Conservation (phyloP, 2,797 vertebrate species). For the Pangasius mekongensis region DNA sequence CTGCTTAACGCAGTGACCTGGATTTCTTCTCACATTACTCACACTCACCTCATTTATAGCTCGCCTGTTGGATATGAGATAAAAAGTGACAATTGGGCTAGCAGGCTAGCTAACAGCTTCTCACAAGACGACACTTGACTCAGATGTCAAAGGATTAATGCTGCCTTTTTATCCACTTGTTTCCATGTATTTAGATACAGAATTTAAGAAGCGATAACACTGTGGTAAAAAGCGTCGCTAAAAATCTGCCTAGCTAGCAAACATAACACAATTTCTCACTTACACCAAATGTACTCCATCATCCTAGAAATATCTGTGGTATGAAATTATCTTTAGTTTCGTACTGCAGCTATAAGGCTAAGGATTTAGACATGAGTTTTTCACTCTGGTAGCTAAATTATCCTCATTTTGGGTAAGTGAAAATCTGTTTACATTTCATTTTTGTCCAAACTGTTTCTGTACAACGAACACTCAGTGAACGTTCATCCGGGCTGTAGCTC, state of each 20-base stretch:
- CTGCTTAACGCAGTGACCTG: conserved; percentile 53
- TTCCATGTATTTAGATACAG: background rate
- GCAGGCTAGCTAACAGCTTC: conserved; percentile 26
- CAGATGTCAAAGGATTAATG: conserved; percentile 9
- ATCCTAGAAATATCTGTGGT: background rate
- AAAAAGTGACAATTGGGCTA: conserved; percentile 18
- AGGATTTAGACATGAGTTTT: background rate
- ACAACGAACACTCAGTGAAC: background rate
- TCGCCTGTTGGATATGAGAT: conserved; percentile 26
- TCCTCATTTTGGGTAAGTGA: background rate
- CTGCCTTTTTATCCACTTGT: background rate
- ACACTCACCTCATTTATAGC: conserved; percentile 21
- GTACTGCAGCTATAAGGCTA: background rate
- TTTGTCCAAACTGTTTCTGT: background rate
- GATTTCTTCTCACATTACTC: conserved; percentile 37
- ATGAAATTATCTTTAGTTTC: background rate
- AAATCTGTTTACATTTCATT: background rate
- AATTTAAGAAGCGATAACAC: background rate
- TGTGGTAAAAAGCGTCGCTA: background rate
- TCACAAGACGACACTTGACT: background rate
- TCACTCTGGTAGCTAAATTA: background rate
- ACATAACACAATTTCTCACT: background rate
- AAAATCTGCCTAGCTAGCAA: background rate
- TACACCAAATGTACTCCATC: background rate
- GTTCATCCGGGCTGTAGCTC: background rate